Conservation (phyloP, 2,797 vertebrate genomes). For the Chaenodraco wilsoni region DNA sequence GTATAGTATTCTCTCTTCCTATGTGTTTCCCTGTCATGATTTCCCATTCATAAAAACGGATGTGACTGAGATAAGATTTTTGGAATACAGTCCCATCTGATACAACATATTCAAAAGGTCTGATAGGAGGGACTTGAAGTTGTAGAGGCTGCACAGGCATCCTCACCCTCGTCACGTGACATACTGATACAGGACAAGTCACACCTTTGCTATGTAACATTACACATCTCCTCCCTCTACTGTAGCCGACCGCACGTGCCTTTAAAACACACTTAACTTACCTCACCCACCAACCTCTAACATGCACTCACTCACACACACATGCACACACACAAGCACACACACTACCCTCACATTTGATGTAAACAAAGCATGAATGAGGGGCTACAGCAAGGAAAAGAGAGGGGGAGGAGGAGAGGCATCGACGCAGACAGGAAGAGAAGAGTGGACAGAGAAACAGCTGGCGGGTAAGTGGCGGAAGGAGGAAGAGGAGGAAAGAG, state of each 20-base stretch:
- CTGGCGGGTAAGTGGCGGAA: constrained; percentile 64
- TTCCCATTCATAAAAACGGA: constrained; percentile 78
- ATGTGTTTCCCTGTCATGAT: constrained; percentile 57
- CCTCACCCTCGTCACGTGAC: neutral
- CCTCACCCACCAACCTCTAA: constrained; percentile 26
- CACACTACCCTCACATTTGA: constrained; percentile 45
- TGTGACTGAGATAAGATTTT: constrained; percentile 42
- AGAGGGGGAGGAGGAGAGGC: constrained; percentile 36
- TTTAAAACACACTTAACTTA: constrained; percentile 63
- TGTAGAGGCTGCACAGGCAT: constrained; percentile 2
- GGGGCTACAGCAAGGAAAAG: constrained; percentile 66
- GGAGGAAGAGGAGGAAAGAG: constrained; percentile 33
- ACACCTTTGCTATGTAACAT: constrained; percentile 10
- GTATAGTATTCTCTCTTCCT: constrained; percentile 54
- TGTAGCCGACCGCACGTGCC: constrained; percentile 49
- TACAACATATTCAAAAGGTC: constrained; percentile 14
- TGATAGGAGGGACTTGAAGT: constrained; percentile 12
- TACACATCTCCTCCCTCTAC: constrained; percentile 15
- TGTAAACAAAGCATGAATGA: constrained; percentile 83
- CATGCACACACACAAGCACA: constrained; percentile 26
- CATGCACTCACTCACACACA: constrained; percentile 28
- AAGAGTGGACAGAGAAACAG: constrained; percentile 64
- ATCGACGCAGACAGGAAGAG: constrained; percentile 65
- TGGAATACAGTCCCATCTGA: neutral
- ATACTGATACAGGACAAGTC: constrained; percentile 9